These are phyloP conservation scores for Takifugu bimaculatus DNA, from an alignment of 2,113 vertebrate species.

Conservation along the genomic window DNA sequence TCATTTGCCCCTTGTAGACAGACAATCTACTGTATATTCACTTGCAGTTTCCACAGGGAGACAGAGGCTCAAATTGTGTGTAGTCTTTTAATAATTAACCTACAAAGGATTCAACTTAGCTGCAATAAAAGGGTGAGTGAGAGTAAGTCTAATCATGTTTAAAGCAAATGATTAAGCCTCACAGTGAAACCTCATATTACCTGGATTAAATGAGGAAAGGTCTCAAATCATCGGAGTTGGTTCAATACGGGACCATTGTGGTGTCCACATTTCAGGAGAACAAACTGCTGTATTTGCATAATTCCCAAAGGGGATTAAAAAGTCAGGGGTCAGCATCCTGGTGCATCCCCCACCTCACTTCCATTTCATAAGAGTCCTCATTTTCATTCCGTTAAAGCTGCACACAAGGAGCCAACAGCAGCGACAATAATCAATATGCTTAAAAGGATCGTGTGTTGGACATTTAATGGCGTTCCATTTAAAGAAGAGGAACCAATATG, in stretches of 20 bases:
- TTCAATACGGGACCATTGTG: constrained; percentile 12
- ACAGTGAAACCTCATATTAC: not conserved
- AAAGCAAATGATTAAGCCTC: not conserved
- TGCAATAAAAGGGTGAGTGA: constrained; percentile 14
- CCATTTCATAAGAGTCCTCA: constrained; percentile 13
- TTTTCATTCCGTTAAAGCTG: constrained; percentile 17
- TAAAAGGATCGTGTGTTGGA: not conserved
- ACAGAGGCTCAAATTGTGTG: constrained; percentile 2
- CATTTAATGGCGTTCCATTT: constrained; percentile 3
- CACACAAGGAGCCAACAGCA: constrained; percentile 5
- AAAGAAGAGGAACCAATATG: not conserved
- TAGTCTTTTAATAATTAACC: constrained; percentile 81
- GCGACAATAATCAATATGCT: constrained; percentile 35
- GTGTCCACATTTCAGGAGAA: constrained; percentile 41
- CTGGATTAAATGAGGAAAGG: not conserved
- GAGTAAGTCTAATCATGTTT: not conserved
- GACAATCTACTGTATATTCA: constrained; percentile 33
- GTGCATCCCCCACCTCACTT: constrained; percentile 22
- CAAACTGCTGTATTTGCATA: constrained; percentile 28
- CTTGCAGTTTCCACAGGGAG: constrained; percentile 26
- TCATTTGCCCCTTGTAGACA: constrained; percentile 32
- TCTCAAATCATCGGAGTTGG: not conserved
- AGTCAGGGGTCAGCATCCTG: constrained; percentile 39
- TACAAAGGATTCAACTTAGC: constrained; percentile 28
- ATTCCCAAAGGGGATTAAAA: constrained; percentile 15